phyloP scores from a whole-genome alignment of 2,888 invertebrate genomes.

The Cephonodes hylas region DNA sequence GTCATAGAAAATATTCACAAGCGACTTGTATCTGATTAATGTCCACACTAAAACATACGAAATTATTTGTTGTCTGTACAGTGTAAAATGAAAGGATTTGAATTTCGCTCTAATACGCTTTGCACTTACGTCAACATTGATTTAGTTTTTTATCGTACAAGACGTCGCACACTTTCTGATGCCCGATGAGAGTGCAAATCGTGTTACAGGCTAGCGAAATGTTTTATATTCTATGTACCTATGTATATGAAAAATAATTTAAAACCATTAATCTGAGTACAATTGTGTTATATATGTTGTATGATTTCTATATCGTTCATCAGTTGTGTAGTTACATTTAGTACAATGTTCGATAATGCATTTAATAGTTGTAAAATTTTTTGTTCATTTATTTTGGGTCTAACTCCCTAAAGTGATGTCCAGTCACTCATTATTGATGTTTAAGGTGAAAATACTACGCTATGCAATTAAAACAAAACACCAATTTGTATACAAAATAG shows the following conservation, averaged over 20 bases:
- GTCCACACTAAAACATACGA: slow-evolving; percentile 35
- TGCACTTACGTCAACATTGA: slow-evolving; percentile 14
- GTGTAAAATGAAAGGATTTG: slow-evolving; percentile 56
- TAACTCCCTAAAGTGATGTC: background rate
- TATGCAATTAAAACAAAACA: background rate
- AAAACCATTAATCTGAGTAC: slow-evolving; percentile 51
- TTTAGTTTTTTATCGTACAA: background rate
- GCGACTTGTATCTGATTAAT: slow-evolving; percentile 17
- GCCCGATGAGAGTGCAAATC: slow-evolving; percentile 16
- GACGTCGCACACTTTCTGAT: background rate
- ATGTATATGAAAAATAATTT: slow-evolving; percentile 67
- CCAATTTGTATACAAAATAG: background rate
- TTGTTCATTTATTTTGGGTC: background rate
- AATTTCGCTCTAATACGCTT: slow-evolving; percentile 35
- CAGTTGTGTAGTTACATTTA: slow-evolving; percentile 47
- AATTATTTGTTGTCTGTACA: slow-evolving; percentile 50
- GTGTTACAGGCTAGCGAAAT: slow-evolving; percentile 30
- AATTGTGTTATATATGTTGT: slow-evolving; percentile 36
- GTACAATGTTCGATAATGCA: slow-evolving; percentile 68
- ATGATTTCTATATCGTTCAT: slow-evolving; percentile 35
- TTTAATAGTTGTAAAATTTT: slow-evolving; percentile 64
- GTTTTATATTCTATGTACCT: slow-evolving; percentile 71
- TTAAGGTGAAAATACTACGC: slow-evolving; percentile 24
- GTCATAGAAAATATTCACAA: slow-evolving; percentile 19
- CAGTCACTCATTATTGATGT: slow-evolving; percentile 34